These are phyloP conservation scores for Trogon surrucura DNA, from an alignment of 2,113 vertebrate genomes.

Conservation along the genomic window DNA sequence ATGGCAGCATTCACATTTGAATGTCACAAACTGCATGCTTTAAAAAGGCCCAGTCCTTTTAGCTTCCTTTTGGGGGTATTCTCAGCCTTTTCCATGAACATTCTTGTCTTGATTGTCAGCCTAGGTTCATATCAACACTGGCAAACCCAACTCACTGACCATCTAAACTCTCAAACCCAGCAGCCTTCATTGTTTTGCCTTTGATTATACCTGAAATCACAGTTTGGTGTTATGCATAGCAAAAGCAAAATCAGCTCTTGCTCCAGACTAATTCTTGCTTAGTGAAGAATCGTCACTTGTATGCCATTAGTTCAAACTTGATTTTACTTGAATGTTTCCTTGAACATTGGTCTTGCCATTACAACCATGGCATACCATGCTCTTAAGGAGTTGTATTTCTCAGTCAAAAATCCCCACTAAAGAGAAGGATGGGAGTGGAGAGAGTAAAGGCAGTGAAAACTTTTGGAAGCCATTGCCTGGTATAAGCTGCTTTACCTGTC, in stretches of 20 bases:
- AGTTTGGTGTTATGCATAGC: background rate
- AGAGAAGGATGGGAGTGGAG: background rate
- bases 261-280: background rate
- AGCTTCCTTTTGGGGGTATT: background rate
- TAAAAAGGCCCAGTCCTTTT: background rate
- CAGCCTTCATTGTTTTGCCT: background rate
- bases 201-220: background rate
- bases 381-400: background rate
- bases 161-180: background rate
- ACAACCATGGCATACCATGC: background rate
- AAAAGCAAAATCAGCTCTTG: background rate
- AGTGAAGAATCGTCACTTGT: background rate
- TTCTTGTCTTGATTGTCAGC: background rate
- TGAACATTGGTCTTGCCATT: background rate
- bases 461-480: background rate
- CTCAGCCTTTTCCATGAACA: background rate
- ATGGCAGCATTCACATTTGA: background rate
- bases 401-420: background rate
- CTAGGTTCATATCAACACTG: background rate
- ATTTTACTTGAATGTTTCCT: background rate
- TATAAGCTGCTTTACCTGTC: slow-evolving; percentile 81
- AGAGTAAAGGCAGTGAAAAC: background rate
- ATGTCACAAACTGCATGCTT: background rate
- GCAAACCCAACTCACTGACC: background rate
- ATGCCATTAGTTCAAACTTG: background rate